A percentile compares a stretch with the other conserved stretches of the same genome.
phyloP scores from a whole-genome alignment of 2,113 vertebrate genomes.

The Thryonomys swinderianus region DNA sequence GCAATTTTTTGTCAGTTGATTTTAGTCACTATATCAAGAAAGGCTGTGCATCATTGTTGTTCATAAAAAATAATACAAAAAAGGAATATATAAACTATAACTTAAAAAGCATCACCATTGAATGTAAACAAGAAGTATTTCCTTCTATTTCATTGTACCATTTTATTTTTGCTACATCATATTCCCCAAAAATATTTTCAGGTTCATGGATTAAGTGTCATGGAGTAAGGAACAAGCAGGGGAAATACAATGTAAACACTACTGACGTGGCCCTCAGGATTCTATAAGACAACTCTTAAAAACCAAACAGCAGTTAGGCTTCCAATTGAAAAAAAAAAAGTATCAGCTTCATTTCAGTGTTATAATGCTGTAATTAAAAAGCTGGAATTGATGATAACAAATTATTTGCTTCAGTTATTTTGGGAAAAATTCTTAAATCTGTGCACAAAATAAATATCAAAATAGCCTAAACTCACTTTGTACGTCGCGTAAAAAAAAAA shows the following conservation, averaged over 20 bases:
- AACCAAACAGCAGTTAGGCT: background rate
- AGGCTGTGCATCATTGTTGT: background rate
- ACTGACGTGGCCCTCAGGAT: background rate
- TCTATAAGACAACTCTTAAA: background rate
- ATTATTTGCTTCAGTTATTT: constrained; percentile 16
- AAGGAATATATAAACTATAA: background rate
- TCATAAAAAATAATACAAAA: background rate
- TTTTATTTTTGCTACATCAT: background rate
- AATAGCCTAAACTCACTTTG: background rate
- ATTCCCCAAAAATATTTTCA: background rate
- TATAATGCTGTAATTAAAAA: background rate
- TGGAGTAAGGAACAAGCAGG: background rate
- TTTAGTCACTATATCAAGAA: background rate
- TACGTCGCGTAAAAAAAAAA: background rate
- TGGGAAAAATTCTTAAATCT: background rate
- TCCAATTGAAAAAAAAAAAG: background rate
- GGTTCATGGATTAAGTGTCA: background rate
- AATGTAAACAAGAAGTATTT: background rate
- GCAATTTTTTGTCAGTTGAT: background rate
- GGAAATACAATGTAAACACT: background rate
- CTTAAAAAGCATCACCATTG: background rate
- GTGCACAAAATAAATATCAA: background rate
- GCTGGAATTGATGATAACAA: background rate
- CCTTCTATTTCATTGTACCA: background rate
- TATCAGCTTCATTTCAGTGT: background rate